Base-by-base conservation (phyloP, 2,113 vertebrate genomes). In the Cephalopholis sonnerati region DNA sequence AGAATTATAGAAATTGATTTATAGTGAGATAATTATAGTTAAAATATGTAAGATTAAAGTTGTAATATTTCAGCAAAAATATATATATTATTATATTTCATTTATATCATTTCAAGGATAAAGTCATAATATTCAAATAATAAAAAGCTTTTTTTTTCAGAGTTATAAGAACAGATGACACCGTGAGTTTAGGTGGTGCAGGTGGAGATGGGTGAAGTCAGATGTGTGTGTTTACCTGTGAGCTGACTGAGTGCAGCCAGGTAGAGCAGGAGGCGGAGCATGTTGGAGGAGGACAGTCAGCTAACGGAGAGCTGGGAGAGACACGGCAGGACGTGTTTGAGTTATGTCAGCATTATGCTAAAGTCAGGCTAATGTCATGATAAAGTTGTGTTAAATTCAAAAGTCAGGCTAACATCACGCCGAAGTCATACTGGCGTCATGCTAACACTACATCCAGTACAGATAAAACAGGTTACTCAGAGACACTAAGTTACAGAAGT, bases 221-320 rank as follows among this genome's bases (percentile, higher is more conserved):
- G 41, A n/a, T n/a, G 4, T 66, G 7, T 65, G n/a, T 44, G 13
- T n/a, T 81, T 74, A 86, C 79, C 57, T 70, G 50, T 5, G 7
- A 82, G 29, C 2, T 24, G 24, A 25, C 55, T 25, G 69, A 82
- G 8, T 4, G 41, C 12, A 3, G 39, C 61, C 51, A 78, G 41
- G 27, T 7, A 32, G 24, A 82, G 62, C 32, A 84, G 65, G 20
- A 22, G 69, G 50, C 0, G 55, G 57, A 64, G 20, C 79, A 82
- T 82, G 63, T 59, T 82, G 79, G 12, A 69, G 54, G 16, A 22
- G 6, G 20, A 5, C 29, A 50, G 29, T 81, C 77, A 65, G 77
- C 62, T 57, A 27, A 46, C 36, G 18, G 41, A 41, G 32, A 62
- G 41, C 55, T 63, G 29, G 29, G 27, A 13, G 61, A 51, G 27